A percentile compares a stretch with the other conserved stretches of the same genome.
Conservation (phyloP, 2,797 vertebrate species). For the Enteromius radiatus region DNA sequence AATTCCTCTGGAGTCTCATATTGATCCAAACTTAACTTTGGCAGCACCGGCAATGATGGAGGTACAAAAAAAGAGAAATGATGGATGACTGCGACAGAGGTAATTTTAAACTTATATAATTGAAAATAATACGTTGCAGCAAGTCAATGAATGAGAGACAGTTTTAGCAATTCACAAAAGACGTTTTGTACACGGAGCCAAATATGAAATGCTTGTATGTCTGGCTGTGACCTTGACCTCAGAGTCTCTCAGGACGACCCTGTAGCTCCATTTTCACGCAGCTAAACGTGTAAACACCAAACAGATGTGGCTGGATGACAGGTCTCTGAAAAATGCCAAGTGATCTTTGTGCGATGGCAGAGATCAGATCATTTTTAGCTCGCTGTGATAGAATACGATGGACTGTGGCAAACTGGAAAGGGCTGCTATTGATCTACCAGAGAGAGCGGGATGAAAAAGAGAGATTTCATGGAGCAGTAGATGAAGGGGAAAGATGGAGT, state of each 20-base stretch:
- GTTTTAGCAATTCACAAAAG: conserved; percentile 22
- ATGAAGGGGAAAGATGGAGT: conserved; percentile 31
- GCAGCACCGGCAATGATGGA: conserved; percentile 28
- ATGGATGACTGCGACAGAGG: conserved; percentile 52
- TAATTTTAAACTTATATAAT: conserved; percentile 29
- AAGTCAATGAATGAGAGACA: conserved; percentile 11
- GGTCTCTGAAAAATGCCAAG: conserved; percentile 34
- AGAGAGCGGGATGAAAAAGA: conserved; percentile 31
- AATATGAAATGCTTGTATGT: conserved; percentile 21
- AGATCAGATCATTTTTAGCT: conserved; percentile 41
- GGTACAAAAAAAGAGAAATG: neutral
- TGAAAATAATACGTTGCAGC: conserved; percentile 39
- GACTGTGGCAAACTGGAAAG: conserved; percentile 40
- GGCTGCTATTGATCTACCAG: conserved; percentile 39
- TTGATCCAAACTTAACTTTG: conserved; percentile 57
- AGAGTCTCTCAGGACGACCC: conserved; percentile 40
- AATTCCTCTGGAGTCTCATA: conserved; percentile 51
- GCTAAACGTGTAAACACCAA: conserved; percentile 46
- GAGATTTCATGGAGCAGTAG: conserved; percentile 33
- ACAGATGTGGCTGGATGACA: conserved; percentile 45
- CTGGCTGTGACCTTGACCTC: conserved; percentile 34
- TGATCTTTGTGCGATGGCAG: conserved; percentile 38
- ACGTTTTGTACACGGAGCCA: neutral
- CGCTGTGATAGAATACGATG: conserved; percentile 15
- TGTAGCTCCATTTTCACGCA: conserved; percentile 36